A percentile compares a stretch with the other conserved stretches of the same genome.
Evolutionary conservation across 2,888 invertebrate genomes (phyloP).

Genomic region (Acleris cristana): DNA sequence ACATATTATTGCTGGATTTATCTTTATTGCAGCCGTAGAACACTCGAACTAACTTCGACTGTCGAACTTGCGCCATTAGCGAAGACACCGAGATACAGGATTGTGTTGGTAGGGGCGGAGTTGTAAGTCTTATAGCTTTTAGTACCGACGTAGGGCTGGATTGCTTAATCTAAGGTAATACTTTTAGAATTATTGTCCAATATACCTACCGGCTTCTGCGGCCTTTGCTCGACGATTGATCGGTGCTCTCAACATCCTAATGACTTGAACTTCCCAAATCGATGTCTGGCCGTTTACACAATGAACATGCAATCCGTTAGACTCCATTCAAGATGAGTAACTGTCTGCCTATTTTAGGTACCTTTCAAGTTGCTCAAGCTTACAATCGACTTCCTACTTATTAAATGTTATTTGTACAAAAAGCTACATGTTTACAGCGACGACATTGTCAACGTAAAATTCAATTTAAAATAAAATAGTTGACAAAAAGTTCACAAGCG

Average conservation of each 20-base stretch:
- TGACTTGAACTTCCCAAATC: conserved; percentile 10
- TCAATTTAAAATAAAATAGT: conserved; percentile 75
- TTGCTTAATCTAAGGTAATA: conserved; percentile 78
- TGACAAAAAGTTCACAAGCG: conserved; percentile 66
- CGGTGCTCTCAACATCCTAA: conserved; percentile 4
- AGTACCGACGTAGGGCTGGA: conserved; percentile 72
- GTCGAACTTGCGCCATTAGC: conserved; percentile 83
- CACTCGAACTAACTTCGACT: conserved; percentile 83
- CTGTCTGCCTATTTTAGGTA: conserved; percentile 22
- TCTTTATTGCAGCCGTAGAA: conserved; percentile 83
- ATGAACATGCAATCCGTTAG: conserved; percentile 29
- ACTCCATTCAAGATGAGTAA: conserved; percentile 30
- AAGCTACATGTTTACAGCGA: conserved; percentile 75
- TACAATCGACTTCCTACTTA: conserved; percentile 44
- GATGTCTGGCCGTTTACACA: conserved; percentile 21
- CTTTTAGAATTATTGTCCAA: conserved; percentile 55
- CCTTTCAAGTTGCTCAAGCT: conserved; percentile 37
- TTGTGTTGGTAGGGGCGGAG: conserved; percentile 81
- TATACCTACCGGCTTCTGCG: conserved; percentile 40
- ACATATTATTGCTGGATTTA: conserved; percentile 84
- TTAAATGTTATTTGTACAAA: conserved; percentile 63
- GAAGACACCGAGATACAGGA: conserved; percentile 83
- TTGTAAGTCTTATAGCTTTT: conserved; percentile 84
- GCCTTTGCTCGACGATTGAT: conserved; percentile 20
- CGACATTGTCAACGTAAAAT: conserved; percentile 77